phyloP scores from a whole-genome alignment of 2,113 vertebrate genomes.

The Hepsetus odoe region DNA sequence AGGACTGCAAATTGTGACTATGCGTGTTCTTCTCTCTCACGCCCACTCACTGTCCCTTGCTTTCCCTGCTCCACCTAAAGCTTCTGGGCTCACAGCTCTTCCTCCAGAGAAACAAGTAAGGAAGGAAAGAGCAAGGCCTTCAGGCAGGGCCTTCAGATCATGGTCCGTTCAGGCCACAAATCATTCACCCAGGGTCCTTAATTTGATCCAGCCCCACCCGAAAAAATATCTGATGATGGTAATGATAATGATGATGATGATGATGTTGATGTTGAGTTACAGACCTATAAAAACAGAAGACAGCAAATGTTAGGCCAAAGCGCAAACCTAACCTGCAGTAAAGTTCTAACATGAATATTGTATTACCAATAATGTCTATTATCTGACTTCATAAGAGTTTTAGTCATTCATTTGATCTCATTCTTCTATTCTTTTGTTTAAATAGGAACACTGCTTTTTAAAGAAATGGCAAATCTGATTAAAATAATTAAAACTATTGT shows the following conservation, averaged over 20 bases:
- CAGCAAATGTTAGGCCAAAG: neutral
- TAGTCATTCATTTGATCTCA: no score
- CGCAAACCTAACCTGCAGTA: no score
- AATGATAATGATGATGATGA: conserved; percentile 34
- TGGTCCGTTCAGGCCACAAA: conserved; percentile 64
- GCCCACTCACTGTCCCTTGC: conserved; percentile 46
- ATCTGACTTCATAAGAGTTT: no score
- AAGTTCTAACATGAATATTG: no score
- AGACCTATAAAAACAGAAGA: conserved; percentile 69
- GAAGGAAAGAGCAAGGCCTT: conserved; percentile 55
- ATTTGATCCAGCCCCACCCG: conserved; percentile 64
- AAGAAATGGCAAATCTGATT: no score
- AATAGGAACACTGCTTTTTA: no score
- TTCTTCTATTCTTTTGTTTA: no score
- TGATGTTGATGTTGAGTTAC: conserved; percentile 44
- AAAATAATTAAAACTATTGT: no score
- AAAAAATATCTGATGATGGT: conserved; percentile 34
- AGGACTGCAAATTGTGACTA: conserved; percentile 30
- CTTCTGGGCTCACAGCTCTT: conserved; percentile 54
- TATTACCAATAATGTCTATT: no score
- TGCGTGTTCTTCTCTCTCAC: conserved; percentile 39
- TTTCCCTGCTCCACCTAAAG: conserved; percentile 51
- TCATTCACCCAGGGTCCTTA: conserved; percentile 61
- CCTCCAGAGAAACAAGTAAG: conserved; percentile 43
- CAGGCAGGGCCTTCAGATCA: conserved; percentile 72